Base-by-base conservation (phyloP, 2,113 vertebrate genomes). In the Semnornis frantzii region DNA sequence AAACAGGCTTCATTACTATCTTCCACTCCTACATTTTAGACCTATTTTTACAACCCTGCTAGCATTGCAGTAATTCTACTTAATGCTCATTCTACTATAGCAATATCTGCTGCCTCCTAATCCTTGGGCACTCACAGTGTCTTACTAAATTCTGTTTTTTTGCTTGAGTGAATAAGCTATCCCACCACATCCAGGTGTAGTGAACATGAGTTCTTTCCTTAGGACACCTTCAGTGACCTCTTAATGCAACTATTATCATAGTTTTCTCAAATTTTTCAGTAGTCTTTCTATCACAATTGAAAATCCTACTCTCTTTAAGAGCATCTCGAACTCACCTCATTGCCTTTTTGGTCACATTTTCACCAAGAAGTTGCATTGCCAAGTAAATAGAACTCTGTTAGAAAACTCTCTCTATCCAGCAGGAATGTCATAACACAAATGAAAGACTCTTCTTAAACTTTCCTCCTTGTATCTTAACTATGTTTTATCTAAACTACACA, bases 11-110 rank as follows among this genome's bases (percentile, higher is more conserved):
- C 31, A 37, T 52, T 90, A 73, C 13, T 64, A 55, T 10, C 69
- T 91, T 78, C 31, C 54, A 75, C 62, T 75, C 70, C 77, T 55
- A 84, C 84, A 69, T 82, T 93, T 90, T 64, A 75, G 77, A 78
- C 89, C 75, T 93, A 74, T 84, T 92, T 94, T 95, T 92, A 57
- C 46, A 84, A 19, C 6, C 73, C 54, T 90, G 81, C 66, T 58
- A 64, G 62, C 19, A 87, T 54, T 85, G 58, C 39, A 76, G 37
- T 44, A 89, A 84, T 42, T 82, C 39, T 90, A 70, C 64, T 81
- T 27, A 82, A 60, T 18, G 20, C 28, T 72, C 24, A 69, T 89
- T 23, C 27, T 59, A 69, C 39, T 78, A 42, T 12, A 70, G 8
- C 18, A 71, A 2, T 57, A 75, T 64, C 33, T 87, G 13, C 50